A percentile compares a stretch with the other conserved stretches of the same genome.
Evolutionary conservation across 2,888 invertebrate genomes (phyloP).

Genomic region (Liposcelis brunnea): DNA sequence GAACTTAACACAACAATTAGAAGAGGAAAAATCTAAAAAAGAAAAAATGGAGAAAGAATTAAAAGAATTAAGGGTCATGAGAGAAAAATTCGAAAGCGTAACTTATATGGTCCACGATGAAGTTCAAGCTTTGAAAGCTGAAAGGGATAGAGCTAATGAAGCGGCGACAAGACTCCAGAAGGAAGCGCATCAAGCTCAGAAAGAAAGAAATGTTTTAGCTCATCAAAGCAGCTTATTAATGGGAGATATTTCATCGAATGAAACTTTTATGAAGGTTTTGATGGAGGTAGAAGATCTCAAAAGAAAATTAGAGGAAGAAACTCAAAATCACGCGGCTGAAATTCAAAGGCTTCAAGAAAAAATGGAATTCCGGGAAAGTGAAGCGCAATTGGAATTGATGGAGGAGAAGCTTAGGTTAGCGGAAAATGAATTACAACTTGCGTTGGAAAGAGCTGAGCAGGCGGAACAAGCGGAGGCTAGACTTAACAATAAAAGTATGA

Average conservation of each 20-base stretch:
- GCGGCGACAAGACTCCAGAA: conserved; percentile 30
- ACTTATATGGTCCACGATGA: conserved; percentile 48
- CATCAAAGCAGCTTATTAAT: conserved; percentile 49
- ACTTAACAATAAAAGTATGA: conserved; percentile 20
- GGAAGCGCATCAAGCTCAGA: conserved; percentile 37
- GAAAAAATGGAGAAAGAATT: conserved; percentile 27
- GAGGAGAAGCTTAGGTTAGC: conserved; percentile 51
- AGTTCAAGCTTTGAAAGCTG: conserved; percentile 38
- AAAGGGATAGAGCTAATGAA: conserved; percentile 42
- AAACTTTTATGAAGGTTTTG: conserved; percentile 33
- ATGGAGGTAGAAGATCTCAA: conserved; percentile 46
- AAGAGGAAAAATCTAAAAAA: conserved; percentile 29
- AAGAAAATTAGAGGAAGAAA: conserved; percentile 41
- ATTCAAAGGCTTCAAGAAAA: conserved; percentile 39
- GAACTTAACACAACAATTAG: conserved; percentile 32
- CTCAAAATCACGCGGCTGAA: conserved; percentile 35
- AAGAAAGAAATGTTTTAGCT: conserved; percentile 41
- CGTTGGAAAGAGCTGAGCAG: conserved; percentile 40
- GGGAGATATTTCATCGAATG: conserved; percentile 38
- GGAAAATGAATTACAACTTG: conserved; percentile 47
- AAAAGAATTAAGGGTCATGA: conserved; percentile 25
- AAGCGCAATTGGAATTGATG: conserved; percentile 46
- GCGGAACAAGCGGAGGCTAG: conserved; percentile 31
- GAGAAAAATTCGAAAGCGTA: conserved; percentile 45
- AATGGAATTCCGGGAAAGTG: conserved; percentile 44